phyloP scores from a whole-genome alignment of 2,888 invertebrate species.

The Sinelater perroti region DNA sequence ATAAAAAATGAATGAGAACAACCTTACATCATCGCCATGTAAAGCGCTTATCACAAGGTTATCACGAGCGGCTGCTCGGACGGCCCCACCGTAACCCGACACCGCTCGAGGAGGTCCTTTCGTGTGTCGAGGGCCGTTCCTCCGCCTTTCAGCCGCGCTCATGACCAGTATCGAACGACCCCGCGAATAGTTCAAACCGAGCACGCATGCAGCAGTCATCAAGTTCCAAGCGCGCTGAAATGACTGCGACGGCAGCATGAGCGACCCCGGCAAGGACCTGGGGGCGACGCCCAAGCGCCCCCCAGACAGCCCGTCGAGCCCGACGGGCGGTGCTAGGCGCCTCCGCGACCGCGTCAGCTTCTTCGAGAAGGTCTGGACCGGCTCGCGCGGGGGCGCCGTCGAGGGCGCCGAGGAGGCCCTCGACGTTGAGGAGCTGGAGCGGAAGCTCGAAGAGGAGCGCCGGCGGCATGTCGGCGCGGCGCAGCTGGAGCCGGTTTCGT shows the following conservation, averaged over 20 bases:
- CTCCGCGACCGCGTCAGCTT: conserved; percentile 79
- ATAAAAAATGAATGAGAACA: conserved; percentile 23
- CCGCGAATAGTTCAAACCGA: conserved; percentile 47
- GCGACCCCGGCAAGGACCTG: conserved; percentile 50
- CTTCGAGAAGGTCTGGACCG: conserved; percentile 82
- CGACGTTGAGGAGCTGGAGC: conserved; percentile 49
- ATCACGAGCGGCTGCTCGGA: conserved; percentile 14
- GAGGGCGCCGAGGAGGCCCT: conserved; percentile 18
- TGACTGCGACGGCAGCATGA: conserved; percentile 38
- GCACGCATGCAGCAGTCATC: conserved; percentile 25
- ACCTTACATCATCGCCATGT: conserved; percentile 34
- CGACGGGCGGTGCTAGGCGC: conserved; percentile 59
- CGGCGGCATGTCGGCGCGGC: conserved; percentile 50
- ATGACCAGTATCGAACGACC: conserved; percentile 56
- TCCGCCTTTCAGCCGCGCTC: conserved; percentile 44
- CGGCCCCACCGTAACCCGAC: conserved; percentile 28
- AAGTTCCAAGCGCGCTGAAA: conserved; percentile 26
- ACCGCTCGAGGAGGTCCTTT: conserved; percentile 45
- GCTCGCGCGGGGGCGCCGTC: conserved; percentile 46
- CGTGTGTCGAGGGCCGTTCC: conserved; percentile 39
- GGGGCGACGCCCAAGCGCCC: conserved; percentile 49
- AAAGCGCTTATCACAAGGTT: conserved; percentile 34
- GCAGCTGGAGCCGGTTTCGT: conserved; percentile 68
- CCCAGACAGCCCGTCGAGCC: conserved; percentile 50
- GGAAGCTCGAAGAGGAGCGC: conserved; percentile 49